Evolutionary conservation across 2,888 invertebrate species (phyloP).

Genomic region (Lymantria monacha): DNA sequence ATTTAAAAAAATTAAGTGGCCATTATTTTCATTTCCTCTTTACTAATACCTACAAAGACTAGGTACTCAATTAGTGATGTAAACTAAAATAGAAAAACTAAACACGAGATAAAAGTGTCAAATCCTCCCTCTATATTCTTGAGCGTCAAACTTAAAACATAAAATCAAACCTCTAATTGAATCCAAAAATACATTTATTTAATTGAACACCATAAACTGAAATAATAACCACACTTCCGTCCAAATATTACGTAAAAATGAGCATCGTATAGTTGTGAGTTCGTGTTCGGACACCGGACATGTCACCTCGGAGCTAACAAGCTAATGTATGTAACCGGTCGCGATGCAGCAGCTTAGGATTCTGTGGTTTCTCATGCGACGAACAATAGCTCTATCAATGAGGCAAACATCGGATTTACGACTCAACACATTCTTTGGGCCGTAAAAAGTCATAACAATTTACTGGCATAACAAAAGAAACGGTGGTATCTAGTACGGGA

Average conservation of each 20-base stretch:
- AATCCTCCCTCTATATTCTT: background rate
- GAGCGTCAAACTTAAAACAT: conserved; percentile 6
- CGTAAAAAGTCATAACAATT: conserved; percentile 76
- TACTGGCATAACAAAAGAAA: conserved; percentile 74
- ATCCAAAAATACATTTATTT: conserved; percentile 19
- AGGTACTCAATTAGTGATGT: background rate
- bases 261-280: conserved; percentile 10
- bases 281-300: conserved; percentile 30
- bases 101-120: background rate
- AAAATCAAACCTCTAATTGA: conserved; percentile 23
- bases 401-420: conserved; percentile 65
- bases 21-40: background rate
- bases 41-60: background rate
- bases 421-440: conserved; percentile 63
- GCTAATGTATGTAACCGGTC: conserved; percentile 47
- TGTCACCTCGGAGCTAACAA: conserved; percentile 52
- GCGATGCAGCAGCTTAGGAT: conserved; percentile 42
- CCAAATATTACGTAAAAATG: conserved; percentile 23
- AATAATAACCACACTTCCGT: conserved; percentile 27
- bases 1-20: no score
- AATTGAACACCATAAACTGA: conserved; percentile 24
- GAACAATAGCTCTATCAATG: conserved; percentile 63
- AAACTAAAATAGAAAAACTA: background rate
- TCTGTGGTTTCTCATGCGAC: conserved; percentile 44
- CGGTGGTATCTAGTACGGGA: conserved; percentile 69